Evolutionary conservation across 2,113 vertebrate genomes (phyloP), one percentile per base, ranked within the genome.

Genomic region (Gasterosteus nipponicus): DNA sequence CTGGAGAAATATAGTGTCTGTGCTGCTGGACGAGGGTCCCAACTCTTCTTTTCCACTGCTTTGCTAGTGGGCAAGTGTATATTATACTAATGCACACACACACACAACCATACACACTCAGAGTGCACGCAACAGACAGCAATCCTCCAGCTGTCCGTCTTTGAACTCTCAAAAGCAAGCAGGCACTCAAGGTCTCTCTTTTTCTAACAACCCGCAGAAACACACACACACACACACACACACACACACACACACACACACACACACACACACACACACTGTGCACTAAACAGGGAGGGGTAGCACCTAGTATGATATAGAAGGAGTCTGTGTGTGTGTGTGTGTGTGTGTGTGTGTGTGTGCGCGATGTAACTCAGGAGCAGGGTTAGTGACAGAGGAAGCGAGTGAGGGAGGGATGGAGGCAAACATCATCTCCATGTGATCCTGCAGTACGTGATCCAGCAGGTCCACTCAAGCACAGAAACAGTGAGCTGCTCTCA

Each of bases 301-400:
- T 60, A 29, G 60, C 68, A 72, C 66, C 62, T 41, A 42, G 64
- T 41, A 35, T 85, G 84, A 87, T 81, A 49, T 73, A 78, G 75
- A 71, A 75, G 18, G 41, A n/a, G 41, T 33, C 62, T 75, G 46
- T 15, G 47, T 5, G 31, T 79, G 59, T 22, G 56, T 58, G 51
- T 54, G 22, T 26, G 22, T 26, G 22, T 26, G 22, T 26, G 22
- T 26, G 22, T 26, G 69, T 81, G 33, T 35, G 33, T 35, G 33
- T 56, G 42, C 78, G 64, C 75, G 80, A 82, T 39, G 44, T 69
- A 82, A 82, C 26, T 85, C 78, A 78, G 61, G 29, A 54, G 46
- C 38, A 42, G 8, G 56, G 78, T 60, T 66, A 44, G 62, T 57
- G 77, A 79, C 35, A 53, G 56, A 67, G 42, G 62, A 41, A 74